Base-by-base conservation (phyloP, 1,140 invertebrate genomes). In the Cyphomyrmex costatus region DNA sequence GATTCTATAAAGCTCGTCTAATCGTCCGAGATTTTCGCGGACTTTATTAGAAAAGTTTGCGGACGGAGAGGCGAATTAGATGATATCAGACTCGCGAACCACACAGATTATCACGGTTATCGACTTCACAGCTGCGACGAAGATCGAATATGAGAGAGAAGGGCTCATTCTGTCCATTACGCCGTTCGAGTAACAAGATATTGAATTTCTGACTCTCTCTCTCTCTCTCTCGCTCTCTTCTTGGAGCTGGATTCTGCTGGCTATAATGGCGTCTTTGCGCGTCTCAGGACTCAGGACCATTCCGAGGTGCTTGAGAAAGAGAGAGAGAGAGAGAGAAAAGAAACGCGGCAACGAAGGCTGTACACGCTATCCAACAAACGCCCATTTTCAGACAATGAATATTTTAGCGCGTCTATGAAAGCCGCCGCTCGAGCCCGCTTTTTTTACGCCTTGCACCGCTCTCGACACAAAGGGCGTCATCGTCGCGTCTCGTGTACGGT, bases 301-400 rank as follows among this genome's bases (percentile, higher is more conserved):
- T 86, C 82, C 71, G 85, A 51, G 68, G 74, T 58, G 71, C 82
- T 90, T 74, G 19, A 21, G 10, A 6, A 51, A 61, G 61, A 21
- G 21, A 8, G 21, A 73, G n/a, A 73, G 10, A 36, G 10, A 7
- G 56, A 10, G n/a, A 74, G 71, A 61, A 49, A 42, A 53, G 58
- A 78, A 58, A 53, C 77, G 63, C 79, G 73, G 24, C 80, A n/a
- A 14, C 51, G 46, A 70, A 84, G 76, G 68, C 84, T 89, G 85
- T 88, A 91, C 79, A 84, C 82, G 65, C 36, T 83, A 87, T 88
- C 79, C 86, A 86, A 92, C 91, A 92, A 92, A 92, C 90, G 85
- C 91, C 91, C 90, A 92, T 92, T 92, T 92, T 90, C 85, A 92
- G 89, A 92, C 90, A 92, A 92, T 92, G 92, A 92, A 92, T 92